Conservation (phyloP, 2,888 invertebrate species). For the Brenthis hecate region DNA sequence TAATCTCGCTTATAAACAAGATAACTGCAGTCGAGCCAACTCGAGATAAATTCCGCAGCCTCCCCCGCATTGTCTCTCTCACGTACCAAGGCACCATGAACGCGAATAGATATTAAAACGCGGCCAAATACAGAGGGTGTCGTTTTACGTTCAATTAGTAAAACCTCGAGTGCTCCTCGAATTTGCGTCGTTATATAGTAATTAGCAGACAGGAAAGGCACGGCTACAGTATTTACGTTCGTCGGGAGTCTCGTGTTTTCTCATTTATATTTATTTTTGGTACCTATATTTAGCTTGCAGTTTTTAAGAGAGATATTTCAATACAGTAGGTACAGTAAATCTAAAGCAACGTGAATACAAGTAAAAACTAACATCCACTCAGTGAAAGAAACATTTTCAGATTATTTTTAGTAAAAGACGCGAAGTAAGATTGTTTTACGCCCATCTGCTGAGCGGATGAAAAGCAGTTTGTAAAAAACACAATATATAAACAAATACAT, state of each 20-base stretch:
- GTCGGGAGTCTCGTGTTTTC: constrained; percentile 31
- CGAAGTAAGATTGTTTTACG: too few relatives aligned
- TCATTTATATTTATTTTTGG: constrained; percentile 7
- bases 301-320: constrained; percentile 4
- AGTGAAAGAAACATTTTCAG: neutral
- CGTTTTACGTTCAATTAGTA: constrained; percentile 61
- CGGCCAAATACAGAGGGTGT: constrained; percentile 51
- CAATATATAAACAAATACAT: too few relatives aligned
- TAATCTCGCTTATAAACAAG: constrained; percentile 36
- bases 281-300: constrained; percentile 1
- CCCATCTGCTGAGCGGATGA: too few relatives aligned
- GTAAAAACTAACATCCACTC: neutral
- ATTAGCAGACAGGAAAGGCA: constrained; percentile 59
- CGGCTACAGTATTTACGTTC: constrained; percentile 63
- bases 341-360: constrained; percentile 3
- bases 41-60: constrained; percentile 44
- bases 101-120: constrained; percentile 49
- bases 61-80: constrained; percentile 56
- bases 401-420: neutral
- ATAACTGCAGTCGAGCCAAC: constrained; percentile 37
- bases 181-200: constrained; percentile 57
- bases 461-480: too few relatives aligned
- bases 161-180: constrained; percentile 59
- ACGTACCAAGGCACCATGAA: constrained; percentile 61
- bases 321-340: constrained; percentile 3